Conservation (phyloP, 1,140 invertebrate species). For the Listronotus bonariensis region DNA sequence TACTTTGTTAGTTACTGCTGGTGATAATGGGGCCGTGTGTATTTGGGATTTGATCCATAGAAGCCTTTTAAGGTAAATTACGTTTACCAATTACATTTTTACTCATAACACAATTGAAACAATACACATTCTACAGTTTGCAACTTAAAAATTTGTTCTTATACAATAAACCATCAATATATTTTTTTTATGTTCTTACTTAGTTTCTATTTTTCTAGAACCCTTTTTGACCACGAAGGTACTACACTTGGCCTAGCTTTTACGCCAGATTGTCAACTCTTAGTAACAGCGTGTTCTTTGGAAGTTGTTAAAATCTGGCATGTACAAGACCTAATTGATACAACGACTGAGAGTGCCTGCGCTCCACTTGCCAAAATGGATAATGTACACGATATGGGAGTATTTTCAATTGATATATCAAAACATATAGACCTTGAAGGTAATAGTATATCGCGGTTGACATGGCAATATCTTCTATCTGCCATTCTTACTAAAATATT, state of each 20-base stretch:
- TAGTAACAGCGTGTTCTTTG: constrained; percentile 69
- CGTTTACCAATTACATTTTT: no score
- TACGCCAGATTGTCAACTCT: constrained; percentile 68
- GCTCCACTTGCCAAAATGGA: constrained; percentile 57
- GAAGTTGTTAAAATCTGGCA: constrained; percentile 72
- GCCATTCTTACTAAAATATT: no score
- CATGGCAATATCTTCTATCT: no score
- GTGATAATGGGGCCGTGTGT: constrained; percentile 75
- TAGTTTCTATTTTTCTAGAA: constrained; percentile 60
- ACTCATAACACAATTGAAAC: no score
- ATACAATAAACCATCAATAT: no score
- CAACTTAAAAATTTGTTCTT: no score
- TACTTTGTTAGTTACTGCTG: constrained; percentile 68
- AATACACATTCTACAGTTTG: no score
- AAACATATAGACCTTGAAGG: constrained; percentile 51
- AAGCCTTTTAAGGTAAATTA: constrained; percentile 64
- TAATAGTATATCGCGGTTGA: no score
- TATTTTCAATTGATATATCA: constrained; percentile 70
- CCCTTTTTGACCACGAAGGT: constrained; percentile 70
- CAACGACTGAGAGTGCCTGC: constrained; percentile 52
- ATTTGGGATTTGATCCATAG: constrained; percentile 73
- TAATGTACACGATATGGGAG: constrained; percentile 77
- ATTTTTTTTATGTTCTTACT: neutral
- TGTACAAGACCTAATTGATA: constrained; percentile 57
- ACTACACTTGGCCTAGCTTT: constrained; percentile 67